Evolutionary conservation across 37 sponge, comb jelly and placozoan species (phyloP), one percentile per base, ranked within the genome.

Genomic region (Dysidea cf. avara): DNA sequence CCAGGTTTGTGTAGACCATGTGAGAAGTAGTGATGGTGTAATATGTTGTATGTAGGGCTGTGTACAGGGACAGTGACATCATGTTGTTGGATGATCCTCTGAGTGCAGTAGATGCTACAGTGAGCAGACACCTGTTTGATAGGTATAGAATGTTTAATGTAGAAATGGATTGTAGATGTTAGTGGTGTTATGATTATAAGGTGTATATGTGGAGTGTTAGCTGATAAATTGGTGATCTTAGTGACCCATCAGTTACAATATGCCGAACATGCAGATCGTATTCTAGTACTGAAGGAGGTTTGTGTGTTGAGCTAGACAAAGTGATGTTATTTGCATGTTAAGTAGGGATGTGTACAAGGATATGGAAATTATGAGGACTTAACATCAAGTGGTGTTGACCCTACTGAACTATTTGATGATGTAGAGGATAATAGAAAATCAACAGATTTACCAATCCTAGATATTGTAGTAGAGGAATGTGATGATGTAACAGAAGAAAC

Each of bases 211-310:
- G 93, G 90, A 9, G 53, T 92, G 0, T 68, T 92, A 28, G 55
- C 35, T 24, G 80, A 87, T 35, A 55, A 53, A 1, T n/a, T 68
- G 12, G 85, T 87, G 25, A 58, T 92, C n/a, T 61, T 92, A 21
- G 90, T 92, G 37, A 92, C 93, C 28, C 93, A 92, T 36, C 93
- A 92, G 64, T 68, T 87, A 28, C 93, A 92, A 65, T 91, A 82
- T 69, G 82, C 83, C 16, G 74, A 86, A 49, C 75, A 68, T 26
- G 78, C 87, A 50, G 83, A 86, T 55, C 48, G 69, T 17, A 66
- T 91, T 29, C 92, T 91, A 0, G 88, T 59, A 18, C 53, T 92
- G 43, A 83, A 87, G 31, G 71, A 92, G 52, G 93, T 92, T 13
- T 46, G 78, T 49, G 3, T n/a, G 20, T 7, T 68, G 47, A 12